phyloP scores from a whole-genome alignment of 1,140 invertebrate species.

The Gryllus bimaculatus region DNA sequence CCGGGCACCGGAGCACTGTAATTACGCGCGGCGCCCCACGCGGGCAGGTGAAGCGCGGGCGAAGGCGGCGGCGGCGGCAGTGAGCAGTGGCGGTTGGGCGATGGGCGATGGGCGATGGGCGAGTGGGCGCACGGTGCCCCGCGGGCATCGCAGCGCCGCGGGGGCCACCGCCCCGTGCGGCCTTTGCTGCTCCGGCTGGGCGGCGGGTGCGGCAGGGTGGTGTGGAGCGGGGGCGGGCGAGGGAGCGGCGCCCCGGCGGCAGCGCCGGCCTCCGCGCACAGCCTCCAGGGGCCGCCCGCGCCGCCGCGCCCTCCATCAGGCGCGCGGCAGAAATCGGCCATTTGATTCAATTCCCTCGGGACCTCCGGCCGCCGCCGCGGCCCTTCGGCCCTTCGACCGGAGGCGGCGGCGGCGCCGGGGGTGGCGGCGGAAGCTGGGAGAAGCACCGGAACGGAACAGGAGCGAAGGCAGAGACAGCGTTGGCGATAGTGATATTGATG shows the following conservation, averaged over 20 bases:
- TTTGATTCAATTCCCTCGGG: conserved; percentile 15
- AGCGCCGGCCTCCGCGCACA: neutral
- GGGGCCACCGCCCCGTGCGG: neutral
- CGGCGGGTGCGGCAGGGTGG: neutral
- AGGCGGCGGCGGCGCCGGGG: too few species aligned
- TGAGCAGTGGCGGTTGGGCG: too few species aligned
- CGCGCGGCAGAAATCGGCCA: conserved; percentile 14
- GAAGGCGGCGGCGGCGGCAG: too few species aligned
- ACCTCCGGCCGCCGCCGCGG: neutral
- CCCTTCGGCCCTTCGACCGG: too few species aligned
- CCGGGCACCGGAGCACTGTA: too few species aligned
- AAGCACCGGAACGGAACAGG: neutral
- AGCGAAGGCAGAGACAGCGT: neutral
- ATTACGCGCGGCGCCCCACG: too few species aligned
- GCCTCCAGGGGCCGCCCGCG: neutral
- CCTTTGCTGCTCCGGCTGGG: neutral
- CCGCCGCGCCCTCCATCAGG: neutral
- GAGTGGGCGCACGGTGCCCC: too few species aligned
- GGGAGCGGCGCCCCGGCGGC: too few species aligned
- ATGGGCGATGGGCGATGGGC: neutral
- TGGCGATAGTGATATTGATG: too few species aligned
- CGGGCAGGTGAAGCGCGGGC: too few species aligned
- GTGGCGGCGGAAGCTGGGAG: neutral
- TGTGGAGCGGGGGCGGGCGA: too few species aligned
- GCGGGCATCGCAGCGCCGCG: too few species aligned